Conservation (phyloP, 2,888 invertebrate species). For the Heliconius erato region DNA sequence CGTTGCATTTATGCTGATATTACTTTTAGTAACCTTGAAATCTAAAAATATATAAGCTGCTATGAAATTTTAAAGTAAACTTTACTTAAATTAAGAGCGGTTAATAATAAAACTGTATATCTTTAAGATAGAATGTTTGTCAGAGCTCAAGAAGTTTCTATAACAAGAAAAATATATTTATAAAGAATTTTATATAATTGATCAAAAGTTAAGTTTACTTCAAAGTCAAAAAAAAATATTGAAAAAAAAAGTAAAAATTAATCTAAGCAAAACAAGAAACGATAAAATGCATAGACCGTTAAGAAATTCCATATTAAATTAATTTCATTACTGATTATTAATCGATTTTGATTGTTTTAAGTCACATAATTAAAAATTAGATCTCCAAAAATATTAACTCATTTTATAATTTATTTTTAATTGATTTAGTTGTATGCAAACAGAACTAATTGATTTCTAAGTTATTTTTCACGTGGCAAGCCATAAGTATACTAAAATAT, state of each 20-base stretch:
- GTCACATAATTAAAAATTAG: neutral
- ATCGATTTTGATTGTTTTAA: neutral
- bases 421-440: neutral
- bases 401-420: constrained; percentile 13
- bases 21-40: constrained; percentile 12
- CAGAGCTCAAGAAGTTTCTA: neutral
- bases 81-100: constrained; percentile 11
- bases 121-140: neutral
- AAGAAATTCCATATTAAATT: neutral
- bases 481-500: no score
- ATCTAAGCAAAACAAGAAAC: neutral
- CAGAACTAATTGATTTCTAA: neutral
- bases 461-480: neutral
- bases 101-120: neutral
- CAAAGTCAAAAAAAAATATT: no score
- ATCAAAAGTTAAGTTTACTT: no score
- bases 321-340: neutral
- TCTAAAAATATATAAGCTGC: constrained; percentile 12
- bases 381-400: neutral
- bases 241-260: neutral
- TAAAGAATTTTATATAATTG: no score
- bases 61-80: constrained; percentile 23
- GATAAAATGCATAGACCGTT: neutral
- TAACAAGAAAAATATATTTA: neutral
- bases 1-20: constrained; percentile 14